Percentiles rank a stretch among this genome's conserved stretches.
These are phyloP conservation scores for Aphelocoma californica DNA, from an alignment of 2,797 vertebrate genomes.

Conservation along the genomic window DNA sequence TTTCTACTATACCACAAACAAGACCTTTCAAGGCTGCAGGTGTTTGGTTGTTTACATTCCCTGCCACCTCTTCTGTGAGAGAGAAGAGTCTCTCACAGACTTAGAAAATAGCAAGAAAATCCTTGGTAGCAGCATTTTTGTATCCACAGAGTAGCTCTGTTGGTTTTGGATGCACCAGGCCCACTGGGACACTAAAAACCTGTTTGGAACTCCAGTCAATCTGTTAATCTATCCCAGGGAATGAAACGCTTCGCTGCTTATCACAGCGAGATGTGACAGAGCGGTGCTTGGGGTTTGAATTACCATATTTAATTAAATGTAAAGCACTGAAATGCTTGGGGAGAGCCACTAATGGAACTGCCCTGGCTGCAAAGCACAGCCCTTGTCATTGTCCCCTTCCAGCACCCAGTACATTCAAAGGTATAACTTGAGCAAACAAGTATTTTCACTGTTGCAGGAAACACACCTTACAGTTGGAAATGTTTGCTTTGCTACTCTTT, in stretches of 20 bases:
- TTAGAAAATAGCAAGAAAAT: too few species aligned
- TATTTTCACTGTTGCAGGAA: background rate
- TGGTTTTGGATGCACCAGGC: constrained; percentile 23
- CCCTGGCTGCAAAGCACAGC: constrained; percentile 18
- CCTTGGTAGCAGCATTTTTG: too few species aligned
- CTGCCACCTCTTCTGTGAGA: too few species aligned
- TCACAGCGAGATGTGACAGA: background rate
- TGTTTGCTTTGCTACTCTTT: background rate
- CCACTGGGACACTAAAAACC: constrained; percentile 36
- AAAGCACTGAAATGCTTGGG: constrained; percentile 10
- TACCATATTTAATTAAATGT: constrained; percentile 70
- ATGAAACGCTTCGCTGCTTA: constrained; percentile 40
- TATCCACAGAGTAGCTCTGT: background rate
- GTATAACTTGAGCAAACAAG: background rate
- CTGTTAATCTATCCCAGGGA: constrained; percentile 37
- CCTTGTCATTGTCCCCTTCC: background rate
- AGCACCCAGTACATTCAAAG: background rate
- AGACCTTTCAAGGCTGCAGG: too few species aligned
- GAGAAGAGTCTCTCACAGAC: too few species aligned
- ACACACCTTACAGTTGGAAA: background rate
- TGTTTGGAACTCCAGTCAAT: constrained; percentile 45
- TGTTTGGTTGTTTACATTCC: too few species aligned
- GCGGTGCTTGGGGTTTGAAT: constrained; percentile 8
- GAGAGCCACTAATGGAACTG: constrained; percentile 45
- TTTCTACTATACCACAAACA: too few species aligned